Conservation (phyloP, 2,797 vertebrate species). For the Gorsachius magnificus region DNA sequence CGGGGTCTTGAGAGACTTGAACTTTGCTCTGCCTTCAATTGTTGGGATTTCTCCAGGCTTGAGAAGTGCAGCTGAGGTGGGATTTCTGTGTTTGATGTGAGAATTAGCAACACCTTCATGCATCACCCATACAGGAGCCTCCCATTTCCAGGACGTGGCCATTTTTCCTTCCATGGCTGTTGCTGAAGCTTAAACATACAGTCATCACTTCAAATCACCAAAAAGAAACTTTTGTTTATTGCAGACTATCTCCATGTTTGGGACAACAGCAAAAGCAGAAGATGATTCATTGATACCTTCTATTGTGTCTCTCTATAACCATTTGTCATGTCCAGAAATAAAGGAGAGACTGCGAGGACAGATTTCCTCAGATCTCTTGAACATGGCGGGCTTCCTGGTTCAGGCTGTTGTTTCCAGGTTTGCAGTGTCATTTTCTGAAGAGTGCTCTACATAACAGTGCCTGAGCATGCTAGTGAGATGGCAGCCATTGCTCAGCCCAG, state of each 20-base stretch:
- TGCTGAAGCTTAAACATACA: background rate
- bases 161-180: background rate
- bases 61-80: background rate
- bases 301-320: background rate
- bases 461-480: background rate
- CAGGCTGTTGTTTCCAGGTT: background rate
- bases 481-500: background rate
- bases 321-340: background rate
- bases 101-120: background rate
- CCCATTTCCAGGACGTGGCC: background rate
- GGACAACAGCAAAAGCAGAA: background rate
- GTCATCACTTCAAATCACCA: background rate
- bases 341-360: background rate
- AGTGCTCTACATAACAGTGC: background rate
- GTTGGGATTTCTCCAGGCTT: background rate
- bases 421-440: background rate
- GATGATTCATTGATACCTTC: background rate
- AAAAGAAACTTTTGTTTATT: background rate
- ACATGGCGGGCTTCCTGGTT: background rate
- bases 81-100: background rate
- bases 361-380: background rate
- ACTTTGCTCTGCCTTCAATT: background rate
- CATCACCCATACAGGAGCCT: background rate
- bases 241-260: rapidly evolving
- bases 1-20: background rate